These are phyloP conservation scores for Rhinichthys klamathensis DNA, from an alignment of 2,113 vertebrate species.

Conservation along the genomic window DNA sequence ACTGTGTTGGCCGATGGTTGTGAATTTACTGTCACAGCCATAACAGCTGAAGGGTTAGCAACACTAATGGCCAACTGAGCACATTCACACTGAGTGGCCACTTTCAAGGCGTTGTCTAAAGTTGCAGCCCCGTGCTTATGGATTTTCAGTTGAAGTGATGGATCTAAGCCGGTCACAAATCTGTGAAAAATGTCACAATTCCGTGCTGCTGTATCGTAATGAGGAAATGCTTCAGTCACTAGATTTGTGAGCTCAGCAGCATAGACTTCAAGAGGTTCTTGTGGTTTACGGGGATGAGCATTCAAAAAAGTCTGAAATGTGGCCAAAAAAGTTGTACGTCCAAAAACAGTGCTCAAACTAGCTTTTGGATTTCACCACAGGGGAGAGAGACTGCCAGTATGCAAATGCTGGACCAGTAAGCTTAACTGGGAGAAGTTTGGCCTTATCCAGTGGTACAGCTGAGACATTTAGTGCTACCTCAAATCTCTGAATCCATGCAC, in stretches of 20 bases:
- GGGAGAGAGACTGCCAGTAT: too few relatives aligned
- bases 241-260: too few relatives aligned
- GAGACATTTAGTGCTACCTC: conserved; percentile 1
- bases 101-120: conserved; percentile 9
- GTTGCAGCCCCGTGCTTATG: background rate
- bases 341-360: conserved; percentile 26
- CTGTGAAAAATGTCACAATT: background rate
- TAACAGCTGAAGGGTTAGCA: background rate
- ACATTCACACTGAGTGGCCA: background rate
- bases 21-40: background rate
- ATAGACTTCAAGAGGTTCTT: conserved; percentile 13
- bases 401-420: background rate
- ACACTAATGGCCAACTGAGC: conserved; percentile 13
- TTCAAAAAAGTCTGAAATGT: conserved; percentile 34
- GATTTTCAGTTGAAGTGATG: conserved; percentile 11
- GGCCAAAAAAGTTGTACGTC: conserved; percentile 26
- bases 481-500: conserved; percentile 13
- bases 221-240: too few relatives aligned
- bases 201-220: too few relatives aligned
- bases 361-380: conserved; percentile 11
- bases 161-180: conserved; percentile 14
- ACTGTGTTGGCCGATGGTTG: background rate
- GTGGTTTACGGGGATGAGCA: background rate
- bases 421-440: background rate
- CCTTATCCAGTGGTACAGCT: background rate